These are phyloP conservation scores for Ditylenchus dipsaci DNA, from an alignment of 1,140 invertebrate species.

Conservation along the genomic window DNA sequence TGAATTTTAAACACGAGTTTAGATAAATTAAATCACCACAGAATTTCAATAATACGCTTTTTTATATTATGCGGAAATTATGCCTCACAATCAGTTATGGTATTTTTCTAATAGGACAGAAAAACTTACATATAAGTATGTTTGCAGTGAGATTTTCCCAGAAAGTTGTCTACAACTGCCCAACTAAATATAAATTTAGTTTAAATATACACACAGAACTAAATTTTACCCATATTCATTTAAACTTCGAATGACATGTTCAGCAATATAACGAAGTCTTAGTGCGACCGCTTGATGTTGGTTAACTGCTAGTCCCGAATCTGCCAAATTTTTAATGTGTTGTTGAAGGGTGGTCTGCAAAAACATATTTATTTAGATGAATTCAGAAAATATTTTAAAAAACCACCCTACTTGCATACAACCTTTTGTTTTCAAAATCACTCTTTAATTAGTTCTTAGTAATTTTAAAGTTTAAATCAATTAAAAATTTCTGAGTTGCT, in stretches of 20 bases:
- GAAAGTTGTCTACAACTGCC: conserved; percentile 46
- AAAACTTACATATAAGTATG: conserved; percentile 26
- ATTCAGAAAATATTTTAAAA: conserved; percentile 13
- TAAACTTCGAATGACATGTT: conserved; percentile 40
- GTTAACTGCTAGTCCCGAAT: conserved; percentile 24
- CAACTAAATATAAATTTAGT: conserved; percentile 6
- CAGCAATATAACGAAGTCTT: conserved; percentile 33
- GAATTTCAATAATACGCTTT: too few species aligned
- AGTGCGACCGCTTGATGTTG: conserved; percentile 39
- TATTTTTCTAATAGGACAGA: not conserved
- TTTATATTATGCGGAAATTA: too few species aligned
- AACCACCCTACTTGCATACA: too few species aligned
- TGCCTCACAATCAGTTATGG: conserved; percentile 13
- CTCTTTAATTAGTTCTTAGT: too few species aligned
- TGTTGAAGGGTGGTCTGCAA: conserved; percentile 36
- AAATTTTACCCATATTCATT: conserved; percentile 33
- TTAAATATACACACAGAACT: too few species aligned
- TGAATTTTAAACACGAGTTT: too few species aligned
- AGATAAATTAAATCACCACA: too few species aligned
- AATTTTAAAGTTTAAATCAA: too few species aligned
- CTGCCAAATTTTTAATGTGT: conserved; percentile 30
- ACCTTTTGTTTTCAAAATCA: too few species aligned
- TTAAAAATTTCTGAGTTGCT: too few species aligned
- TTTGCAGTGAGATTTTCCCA: conserved; percentile 35
- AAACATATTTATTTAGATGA: conserved; percentile 22